Conservation (phyloP, 2,113 vertebrate genomes). For the Octodon degus region DNA sequence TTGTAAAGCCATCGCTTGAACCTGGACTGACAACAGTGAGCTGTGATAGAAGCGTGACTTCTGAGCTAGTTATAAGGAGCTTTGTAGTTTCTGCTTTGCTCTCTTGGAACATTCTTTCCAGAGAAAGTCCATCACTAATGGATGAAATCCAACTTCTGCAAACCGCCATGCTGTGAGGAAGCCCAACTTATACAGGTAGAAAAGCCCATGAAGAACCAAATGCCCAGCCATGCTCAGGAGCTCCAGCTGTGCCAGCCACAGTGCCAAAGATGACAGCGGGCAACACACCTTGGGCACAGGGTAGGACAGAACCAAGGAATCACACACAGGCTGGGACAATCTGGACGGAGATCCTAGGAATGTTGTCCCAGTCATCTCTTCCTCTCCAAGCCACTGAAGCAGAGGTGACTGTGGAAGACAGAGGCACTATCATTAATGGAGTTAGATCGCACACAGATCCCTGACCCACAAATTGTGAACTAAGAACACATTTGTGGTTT, state of each 20-base stretch:
- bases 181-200: background rate
- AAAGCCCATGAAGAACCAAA: background rate
- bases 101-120: background rate
- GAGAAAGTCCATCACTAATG: background rate
- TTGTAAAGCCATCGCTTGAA: background rate
- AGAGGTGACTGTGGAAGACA: background rate
- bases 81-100: background rate
- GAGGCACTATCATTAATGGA: background rate
- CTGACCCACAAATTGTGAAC: background rate
- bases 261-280: background rate
- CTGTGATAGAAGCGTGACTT: background rate
- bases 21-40: background rate
- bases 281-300: background rate
- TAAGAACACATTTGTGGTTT: background rate
- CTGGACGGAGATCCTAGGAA: rapidly evolving
- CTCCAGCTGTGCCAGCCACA: background rate
- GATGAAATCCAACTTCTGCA: background rate
- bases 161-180: background rate
- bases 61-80: background rate
- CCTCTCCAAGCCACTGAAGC: background rate
- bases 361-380: background rate
- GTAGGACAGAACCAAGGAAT: background rate
- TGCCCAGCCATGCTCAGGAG: background rate
- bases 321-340: too few species aligned
- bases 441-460: background rate